phyloP scores from a whole-genome alignment of 2,797 vertebrate species.

The Lutjanus campechanus region DNA sequence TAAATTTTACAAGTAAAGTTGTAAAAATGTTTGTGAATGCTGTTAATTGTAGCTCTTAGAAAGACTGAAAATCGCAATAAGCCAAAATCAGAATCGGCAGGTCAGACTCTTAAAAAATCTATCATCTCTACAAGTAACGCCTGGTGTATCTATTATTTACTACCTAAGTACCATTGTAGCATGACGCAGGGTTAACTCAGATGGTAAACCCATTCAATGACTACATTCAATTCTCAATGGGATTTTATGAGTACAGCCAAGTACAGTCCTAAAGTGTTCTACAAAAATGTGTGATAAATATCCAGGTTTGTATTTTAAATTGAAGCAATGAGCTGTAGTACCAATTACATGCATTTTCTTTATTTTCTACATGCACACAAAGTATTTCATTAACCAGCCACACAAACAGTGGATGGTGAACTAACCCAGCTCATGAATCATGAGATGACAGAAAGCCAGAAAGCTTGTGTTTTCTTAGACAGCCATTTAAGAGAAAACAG shows the following conservation, averaged over 20 bases:
- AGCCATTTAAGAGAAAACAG: neutral
- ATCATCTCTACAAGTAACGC: neutral
- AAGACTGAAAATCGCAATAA: too few relatives aligned
- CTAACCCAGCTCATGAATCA: constrained; percentile 33
- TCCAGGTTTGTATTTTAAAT: neutral
- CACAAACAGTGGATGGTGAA: constrained; percentile 19
- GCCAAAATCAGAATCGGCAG: too few relatives aligned
- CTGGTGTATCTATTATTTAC: constrained; percentile 34
- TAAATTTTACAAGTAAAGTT: too few relatives aligned
- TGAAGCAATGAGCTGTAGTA: neutral
- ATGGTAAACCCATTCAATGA: constrained; percentile 9
- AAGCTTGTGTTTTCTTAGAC: neutral
- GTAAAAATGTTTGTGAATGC: too few relatives aligned
- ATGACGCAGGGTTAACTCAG: constrained; percentile 2
- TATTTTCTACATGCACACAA: neutral
- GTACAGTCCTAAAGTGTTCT: neutral
- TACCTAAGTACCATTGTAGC: constrained; percentile 5
- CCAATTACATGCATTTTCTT: neutral
- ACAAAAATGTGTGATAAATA: neutral
- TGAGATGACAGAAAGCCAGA: constrained; percentile 18
- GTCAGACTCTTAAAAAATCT: too few relatives aligned
- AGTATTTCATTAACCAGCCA: constrained; percentile 32
- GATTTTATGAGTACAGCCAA: neutral
- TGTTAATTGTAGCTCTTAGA: too few relatives aligned
- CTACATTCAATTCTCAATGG: neutral